Conservation (phyloP, 1,140 invertebrate species). For the Dreissena polymorpha region DNA sequence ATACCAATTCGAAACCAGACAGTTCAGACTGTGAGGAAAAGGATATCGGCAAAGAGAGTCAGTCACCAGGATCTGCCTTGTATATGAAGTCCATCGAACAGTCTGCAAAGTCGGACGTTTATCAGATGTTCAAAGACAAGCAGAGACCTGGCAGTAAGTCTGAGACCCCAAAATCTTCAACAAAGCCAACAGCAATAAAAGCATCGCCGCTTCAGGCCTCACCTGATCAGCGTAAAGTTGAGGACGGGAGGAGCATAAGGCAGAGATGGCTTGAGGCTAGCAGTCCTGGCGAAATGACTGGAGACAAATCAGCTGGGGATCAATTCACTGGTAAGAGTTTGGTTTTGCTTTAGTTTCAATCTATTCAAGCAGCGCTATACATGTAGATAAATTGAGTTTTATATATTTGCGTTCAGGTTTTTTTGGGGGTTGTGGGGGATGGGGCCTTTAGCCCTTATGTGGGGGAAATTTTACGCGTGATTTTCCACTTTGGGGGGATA, state of each 20-base stretch:
- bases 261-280: no score
- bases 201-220: constrained; percentile 23
- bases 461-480: no score
- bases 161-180: constrained; percentile 12
- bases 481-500: no score
- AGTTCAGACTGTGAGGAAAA: constrained; percentile 1
- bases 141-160: constrained; percentile 24
- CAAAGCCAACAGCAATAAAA: constrained; percentile 35
- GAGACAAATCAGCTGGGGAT: no score
- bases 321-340: no score
- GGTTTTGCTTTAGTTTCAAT: no score
- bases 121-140: constrained; percentile 67
- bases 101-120: constrained; percentile 58
- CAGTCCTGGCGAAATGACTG: no score
- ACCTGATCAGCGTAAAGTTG: constrained; percentile 12
- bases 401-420: no score
- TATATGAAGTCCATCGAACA: constrained; percentile 68
- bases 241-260: constrained; percentile 16
- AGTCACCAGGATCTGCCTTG: constrained; percentile 27
- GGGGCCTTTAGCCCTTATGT: no score
- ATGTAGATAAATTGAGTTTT: no score
- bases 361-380: no score
- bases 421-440: no score
- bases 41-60: constrained; percentile 8
- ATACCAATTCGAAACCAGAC: constrained; percentile 19